Conservation (phyloP, 2,113 vertebrate species). For the Phainopepla nitens region DNA sequence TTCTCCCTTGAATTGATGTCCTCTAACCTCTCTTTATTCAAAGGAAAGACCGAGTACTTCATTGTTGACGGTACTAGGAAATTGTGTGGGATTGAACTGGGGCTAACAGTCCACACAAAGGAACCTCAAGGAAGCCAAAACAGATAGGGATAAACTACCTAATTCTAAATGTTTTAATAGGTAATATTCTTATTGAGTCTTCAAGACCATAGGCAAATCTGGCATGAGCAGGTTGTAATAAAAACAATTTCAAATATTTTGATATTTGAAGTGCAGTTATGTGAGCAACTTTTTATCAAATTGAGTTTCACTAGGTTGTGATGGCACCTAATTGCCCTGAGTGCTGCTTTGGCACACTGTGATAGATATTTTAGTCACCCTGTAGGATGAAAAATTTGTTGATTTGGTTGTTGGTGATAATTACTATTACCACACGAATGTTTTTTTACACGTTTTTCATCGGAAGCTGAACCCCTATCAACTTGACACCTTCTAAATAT, state of each 20-base stretch:
- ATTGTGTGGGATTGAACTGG: neutral
- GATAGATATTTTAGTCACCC: neutral
- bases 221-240: neutral
- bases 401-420: neutral
- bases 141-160: neutral
- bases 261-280: neutral
- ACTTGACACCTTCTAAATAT: neutral
- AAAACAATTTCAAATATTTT: neutral
- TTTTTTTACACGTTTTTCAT: neutral
- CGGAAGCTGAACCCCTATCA: neutral
- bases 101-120: neutral
- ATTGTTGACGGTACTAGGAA: neutral
- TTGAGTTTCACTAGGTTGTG: neutral
- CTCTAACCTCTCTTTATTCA: neutral
- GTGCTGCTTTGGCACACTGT: neutral
- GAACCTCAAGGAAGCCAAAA: neutral
- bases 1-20: neutral
- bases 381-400: neutral
- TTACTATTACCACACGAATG: neutral
- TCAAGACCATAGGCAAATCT: neutral
- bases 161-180: neutral
- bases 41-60: neutral
- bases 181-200: neutral
- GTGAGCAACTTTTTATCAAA: neutral
- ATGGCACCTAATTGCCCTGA: neutral